Evolutionary conservation across 2,113 vertebrate genomes (phyloP).

Genomic region (Tenrec ecaudatus): DNA sequence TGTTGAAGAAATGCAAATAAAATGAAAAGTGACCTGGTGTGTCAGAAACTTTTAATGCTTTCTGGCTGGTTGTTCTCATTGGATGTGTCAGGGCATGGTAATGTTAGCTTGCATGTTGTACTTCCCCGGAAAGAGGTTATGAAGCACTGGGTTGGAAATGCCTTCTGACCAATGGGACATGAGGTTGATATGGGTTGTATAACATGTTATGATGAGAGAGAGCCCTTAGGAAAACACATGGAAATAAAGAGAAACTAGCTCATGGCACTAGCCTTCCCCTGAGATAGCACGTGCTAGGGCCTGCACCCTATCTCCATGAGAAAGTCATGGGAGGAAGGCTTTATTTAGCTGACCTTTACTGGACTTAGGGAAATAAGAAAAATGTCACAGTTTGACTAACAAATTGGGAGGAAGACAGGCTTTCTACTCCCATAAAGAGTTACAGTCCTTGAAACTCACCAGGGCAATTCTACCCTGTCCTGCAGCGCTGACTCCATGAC

Average conservation of each 20-base stretch:
- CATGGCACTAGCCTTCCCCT: not conserved
- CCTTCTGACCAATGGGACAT: conserved; percentile 59
- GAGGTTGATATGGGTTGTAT: conserved; percentile 66
- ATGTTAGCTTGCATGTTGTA: conserved; percentile 54
- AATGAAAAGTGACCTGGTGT: conserved; percentile 72
- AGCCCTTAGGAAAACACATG: conserved; percentile 68
- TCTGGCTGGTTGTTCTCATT: conserved; percentile 63
- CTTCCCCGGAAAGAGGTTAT: conserved; percentile 65
- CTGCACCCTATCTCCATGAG: conserved; percentile 10
- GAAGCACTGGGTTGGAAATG: conserved; percentile 74
- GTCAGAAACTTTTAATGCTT: conserved; percentile 65
- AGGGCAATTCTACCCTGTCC: too few species aligned
- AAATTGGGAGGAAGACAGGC: not conserved
- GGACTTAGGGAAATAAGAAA: not conserved
- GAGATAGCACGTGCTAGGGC: conserved; percentile 53
- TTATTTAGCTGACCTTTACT: conserved; percentile 4
- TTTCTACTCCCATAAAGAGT: too few species aligned
- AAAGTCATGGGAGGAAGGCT: not conserved
- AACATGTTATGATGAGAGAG: conserved; percentile 58
- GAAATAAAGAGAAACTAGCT: conserved; percentile 69
- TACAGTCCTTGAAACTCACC: too few species aligned
- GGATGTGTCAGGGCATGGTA: conserved; percentile 71
- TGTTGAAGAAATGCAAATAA: conserved; percentile 46
- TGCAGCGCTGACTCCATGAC: too few species aligned
- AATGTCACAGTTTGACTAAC: not conserved